These are phyloP conservation scores for Mormyrops boulengeri DNA, from an alignment of 2,797 vertebrate species.

Conservation along the genomic window DNA sequence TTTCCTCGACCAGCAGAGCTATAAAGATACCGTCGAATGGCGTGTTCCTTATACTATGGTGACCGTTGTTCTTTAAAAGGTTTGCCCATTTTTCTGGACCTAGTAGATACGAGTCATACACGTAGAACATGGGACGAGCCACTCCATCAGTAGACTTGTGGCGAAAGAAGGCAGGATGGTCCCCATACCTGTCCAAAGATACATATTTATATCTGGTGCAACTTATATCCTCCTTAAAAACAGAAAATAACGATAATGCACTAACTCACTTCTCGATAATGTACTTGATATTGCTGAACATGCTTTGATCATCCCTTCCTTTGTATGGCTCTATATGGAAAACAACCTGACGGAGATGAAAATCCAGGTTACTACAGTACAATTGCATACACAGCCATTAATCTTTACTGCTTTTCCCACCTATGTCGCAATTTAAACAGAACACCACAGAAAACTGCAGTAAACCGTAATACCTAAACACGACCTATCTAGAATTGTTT, in stretches of 20 bases:
- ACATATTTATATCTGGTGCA: slow-evolving; percentile 9
- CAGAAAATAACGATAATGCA: neutral
- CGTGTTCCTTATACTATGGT: slow-evolving; percentile 74
- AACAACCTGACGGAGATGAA: slow-evolving; percentile 66
- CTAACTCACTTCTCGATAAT: slow-evolving; percentile 81
- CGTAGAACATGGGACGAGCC: slow-evolving; percentile 83
- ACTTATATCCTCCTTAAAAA: neutral
- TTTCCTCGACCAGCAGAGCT: slow-evolving; percentile 88
- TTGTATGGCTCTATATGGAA: slow-evolving; percentile 93
- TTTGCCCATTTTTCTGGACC: slow-evolving; percentile 82
- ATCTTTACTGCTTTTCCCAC: neutral
- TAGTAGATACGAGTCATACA: slow-evolving; percentile 92
- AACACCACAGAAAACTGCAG: neutral
- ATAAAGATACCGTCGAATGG: slow-evolving; percentile 84
- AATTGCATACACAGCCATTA: neutral
- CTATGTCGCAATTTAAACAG: neutral
- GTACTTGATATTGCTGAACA: slow-evolving; percentile 83
- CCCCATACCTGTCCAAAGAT: slow-evolving; percentile 73
- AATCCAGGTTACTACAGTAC: neutral
- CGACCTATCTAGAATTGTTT: neutral
- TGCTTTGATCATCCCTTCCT: slow-evolving; percentile 78
- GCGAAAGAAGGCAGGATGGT: slow-evolving; percentile 87
- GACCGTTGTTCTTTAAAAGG: slow-evolving; percentile 74
- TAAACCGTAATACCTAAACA: neutral
- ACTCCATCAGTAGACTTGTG: slow-evolving; percentile 73